phyloP scores from a whole-genome alignment of 2,797 vertebrate genomes.

The Tarsius wallacei region DNA sequence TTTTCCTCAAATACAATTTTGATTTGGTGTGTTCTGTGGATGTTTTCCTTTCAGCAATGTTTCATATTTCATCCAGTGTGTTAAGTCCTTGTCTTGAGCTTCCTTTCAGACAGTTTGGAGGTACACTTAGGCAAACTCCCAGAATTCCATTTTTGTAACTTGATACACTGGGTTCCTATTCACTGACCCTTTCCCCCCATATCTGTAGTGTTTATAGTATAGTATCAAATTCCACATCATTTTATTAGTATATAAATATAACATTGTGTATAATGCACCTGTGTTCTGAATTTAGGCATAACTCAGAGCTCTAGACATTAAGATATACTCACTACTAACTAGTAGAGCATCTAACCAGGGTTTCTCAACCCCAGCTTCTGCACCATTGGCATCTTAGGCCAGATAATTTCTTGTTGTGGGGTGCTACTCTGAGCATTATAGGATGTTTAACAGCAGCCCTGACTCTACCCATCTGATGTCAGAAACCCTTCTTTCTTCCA shows the following conservation, averaged over 20 bases:
- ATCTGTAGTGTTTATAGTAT: not conserved
- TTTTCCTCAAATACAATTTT: not conserved
- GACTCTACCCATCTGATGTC: not conserved
- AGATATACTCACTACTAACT: not conserved
- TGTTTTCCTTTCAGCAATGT: not conserved
- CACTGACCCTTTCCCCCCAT: not conserved
- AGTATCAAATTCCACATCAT: not conserved
- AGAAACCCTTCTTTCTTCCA: too few relatives aligned
- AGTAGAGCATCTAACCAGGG: not conserved
- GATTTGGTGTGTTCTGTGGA: not conserved
- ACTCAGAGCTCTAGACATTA: not conserved
- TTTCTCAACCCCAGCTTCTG: not conserved
- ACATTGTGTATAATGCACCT: not conserved
- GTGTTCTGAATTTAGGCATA: not conserved
- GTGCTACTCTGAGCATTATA: not conserved
- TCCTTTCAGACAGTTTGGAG: not conserved
- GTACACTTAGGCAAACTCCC: not conserved
- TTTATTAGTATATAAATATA: slow-evolving; percentile 23
- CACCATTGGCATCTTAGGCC: not conserved
- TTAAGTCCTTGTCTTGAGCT: not conserved
- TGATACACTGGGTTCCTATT: not conserved
- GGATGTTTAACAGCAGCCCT: not conserved
- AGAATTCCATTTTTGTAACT: not conserved
- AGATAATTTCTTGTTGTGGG: not conserved
- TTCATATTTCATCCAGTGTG: not conserved